Base-by-base conservation (phyloP, 2,113 vertebrate genomes). In the Ictidomys tridecemlineatus region DNA sequence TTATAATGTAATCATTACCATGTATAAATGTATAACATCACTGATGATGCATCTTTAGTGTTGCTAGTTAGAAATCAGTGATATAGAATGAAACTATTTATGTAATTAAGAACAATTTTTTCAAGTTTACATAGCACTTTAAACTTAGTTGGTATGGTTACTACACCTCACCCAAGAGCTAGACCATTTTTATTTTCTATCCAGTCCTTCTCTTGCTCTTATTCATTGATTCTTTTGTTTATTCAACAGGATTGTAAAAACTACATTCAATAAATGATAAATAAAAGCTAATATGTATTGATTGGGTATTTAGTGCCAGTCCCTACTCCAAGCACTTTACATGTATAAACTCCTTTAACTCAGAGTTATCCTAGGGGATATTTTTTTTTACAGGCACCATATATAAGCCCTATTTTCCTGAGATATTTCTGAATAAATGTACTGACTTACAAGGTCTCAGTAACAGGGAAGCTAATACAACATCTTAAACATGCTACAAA, bases 261-360 rank as follows among this genome's bases (percentile, higher is more conserved):
- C 3, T 93, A 8, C 42, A 22, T 94, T 95, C 39, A 87, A 53
- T 42, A 65, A 72, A 89, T 85, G 84, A 91, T 85, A 96, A 96
- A 91, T 87, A 61, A 69, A 79, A 84, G n/a, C 24, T 87, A 88
- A 70, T 74, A 91, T 79, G 53, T 95, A 82, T 91, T 96, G 30
- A 86, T 79, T 70, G 42, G 8, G 12, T 53, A 5, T 8, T 91
- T 94, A 78, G 32, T 77, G 48, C 12, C 76, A 83, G 72, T 84
- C 39, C 45, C 8, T 78, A 8, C 78, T 73, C 28, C 86, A 78
- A 83, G 84, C 45, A 94, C 11, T 89, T 85, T 69, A 87, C 58
- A 73, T 83, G 9, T 32, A 78, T 83, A 51, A 94, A 78, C 39
- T 89, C 18, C 65, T 94, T 69, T 94, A 94, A 69, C 13, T 84